Percentiles rank a stretch among this genome's conserved stretches.
Evolutionary conservation across 2,888 invertebrate species (phyloP).

Genomic region (Scrobipalpa costella): DNA sequence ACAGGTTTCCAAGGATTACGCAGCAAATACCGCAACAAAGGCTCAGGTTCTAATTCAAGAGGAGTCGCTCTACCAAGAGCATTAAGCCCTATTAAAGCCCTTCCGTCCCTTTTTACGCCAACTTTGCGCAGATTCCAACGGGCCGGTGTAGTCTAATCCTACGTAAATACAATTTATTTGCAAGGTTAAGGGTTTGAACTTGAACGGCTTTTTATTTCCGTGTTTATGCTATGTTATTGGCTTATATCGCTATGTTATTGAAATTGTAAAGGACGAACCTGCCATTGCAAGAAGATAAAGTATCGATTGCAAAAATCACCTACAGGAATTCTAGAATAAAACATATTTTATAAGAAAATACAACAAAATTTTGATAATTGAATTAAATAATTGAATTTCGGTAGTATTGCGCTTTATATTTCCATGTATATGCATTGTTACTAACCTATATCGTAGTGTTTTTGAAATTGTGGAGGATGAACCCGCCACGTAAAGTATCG

Average conservation of each 20-base stretch:
- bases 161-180: conserved; percentile 19
- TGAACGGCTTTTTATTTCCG: background rate
- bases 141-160: conserved; percentile 16
- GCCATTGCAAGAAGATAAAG: too few species aligned
- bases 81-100: conserved; percentile 40
- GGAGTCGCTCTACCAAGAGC: conserved; percentile 33
- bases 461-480: too few species aligned
- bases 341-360: too few species aligned
- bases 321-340: too few species aligned
- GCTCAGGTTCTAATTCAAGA: conserved; percentile 42
- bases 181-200: conserved; percentile 13
- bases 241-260: background rate
- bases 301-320: too few species aligned
- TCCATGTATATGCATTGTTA: too few species aligned
- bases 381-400: too few species aligned
- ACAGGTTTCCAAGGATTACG: conserved; percentile 33
- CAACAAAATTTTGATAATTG: too few species aligned
- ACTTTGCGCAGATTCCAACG: conserved; percentile 23
- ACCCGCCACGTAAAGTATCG: too few species aligned
- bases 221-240: background rate
- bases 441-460: too few species aligned
- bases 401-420: too few species aligned
- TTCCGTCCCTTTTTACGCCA: conserved; percentile 35
- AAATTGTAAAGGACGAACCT: too few species aligned
- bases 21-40: conserved; percentile 38